Evolutionary conservation across 2,113 vertebrate species (phyloP).

Genomic region (Puffinus mauretanicus): DNA sequence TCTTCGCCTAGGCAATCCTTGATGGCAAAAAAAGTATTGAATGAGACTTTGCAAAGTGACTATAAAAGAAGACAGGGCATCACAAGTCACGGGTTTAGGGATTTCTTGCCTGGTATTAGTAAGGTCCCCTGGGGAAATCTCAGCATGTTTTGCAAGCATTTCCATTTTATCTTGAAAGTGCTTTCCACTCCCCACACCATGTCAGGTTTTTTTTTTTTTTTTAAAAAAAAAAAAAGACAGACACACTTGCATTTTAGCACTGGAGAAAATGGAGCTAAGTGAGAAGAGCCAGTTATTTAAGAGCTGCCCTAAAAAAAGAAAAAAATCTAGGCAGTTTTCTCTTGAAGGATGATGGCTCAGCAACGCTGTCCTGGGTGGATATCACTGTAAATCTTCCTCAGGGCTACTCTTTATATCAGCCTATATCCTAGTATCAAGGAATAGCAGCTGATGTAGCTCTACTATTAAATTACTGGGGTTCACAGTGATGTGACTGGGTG

Average conservation of each 20-base stretch:
- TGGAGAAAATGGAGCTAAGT: neutral
- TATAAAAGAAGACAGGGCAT: neutral
- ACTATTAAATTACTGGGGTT: neutral
- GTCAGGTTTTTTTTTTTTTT: neutral
- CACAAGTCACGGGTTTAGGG: neutral
- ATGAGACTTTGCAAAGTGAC: neutral
- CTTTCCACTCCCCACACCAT: neutral
- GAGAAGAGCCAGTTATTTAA: neutral
- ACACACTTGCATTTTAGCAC: neutral
- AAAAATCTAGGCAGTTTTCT: neutral
- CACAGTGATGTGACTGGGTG: neutral
- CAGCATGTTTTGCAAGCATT: neutral
- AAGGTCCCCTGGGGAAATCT: neutral
- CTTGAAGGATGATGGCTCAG: neutral
- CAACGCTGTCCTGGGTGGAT: neutral
- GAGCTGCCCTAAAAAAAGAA: neutral
- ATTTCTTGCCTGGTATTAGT: neutral
- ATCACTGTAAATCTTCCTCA: neutral
- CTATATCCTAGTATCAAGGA: neutral
- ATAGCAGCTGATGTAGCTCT: neutral
- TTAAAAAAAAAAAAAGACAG: neutral
- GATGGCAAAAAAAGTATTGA: neutral
- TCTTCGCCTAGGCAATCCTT: neutral
- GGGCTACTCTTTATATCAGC: neutral
- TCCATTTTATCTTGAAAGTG: neutral